Base-by-base conservation (phyloP, 2,797 vertebrate species). In the Gallirallus australis region DNA sequence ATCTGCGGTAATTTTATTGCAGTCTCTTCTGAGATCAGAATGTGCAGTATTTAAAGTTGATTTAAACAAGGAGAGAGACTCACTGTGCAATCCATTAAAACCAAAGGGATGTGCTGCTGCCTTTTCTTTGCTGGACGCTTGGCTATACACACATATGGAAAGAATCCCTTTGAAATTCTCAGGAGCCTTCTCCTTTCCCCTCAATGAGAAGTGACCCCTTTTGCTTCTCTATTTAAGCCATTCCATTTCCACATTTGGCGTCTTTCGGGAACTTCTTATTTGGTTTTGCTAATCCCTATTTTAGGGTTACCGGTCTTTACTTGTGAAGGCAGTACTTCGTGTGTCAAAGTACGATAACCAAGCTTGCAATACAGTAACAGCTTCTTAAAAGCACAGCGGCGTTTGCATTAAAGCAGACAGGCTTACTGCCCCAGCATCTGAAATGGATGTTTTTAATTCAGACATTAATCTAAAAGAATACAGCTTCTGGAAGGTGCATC, bases 1-100 rank as follows among this genome's bases (percentile, higher is more conserved):
- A 64, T 87, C 61, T 88, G 40, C 47, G 76, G 54, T 65, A 79
- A 65, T 93, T 94, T 86, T 80, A 72, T 40, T 86, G 63, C 56
- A 2, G 0, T 61, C 14, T 94, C 39, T 82, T 47, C 70, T 24
- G 83, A 77, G 78, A 57, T 27, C 0, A 5, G 28, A 84, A 89
- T 0, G 2, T 84, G 64, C 33, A 64, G n/a, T 89, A 92, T 73
- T 95, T 86, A 73, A 90, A 76, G 28, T 24, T 86, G 88, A 40
- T 50, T 93, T 86, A 79, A 92, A 39, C 7, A 50, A 63, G 40
- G 19, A 53, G 24, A 27, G 53, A 37, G 24, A 63, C 50, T 85
- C 27, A 15, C 16, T 42, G 33, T 89, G 52, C 31, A 69, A 30
- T 76, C 59, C 16, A 8, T 59, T 73, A 48, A 90, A 73, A 42